Evolutionary conservation across 2,113 vertebrate genomes (phyloP).

Genomic region (Callaeas wilsoni): DNA sequence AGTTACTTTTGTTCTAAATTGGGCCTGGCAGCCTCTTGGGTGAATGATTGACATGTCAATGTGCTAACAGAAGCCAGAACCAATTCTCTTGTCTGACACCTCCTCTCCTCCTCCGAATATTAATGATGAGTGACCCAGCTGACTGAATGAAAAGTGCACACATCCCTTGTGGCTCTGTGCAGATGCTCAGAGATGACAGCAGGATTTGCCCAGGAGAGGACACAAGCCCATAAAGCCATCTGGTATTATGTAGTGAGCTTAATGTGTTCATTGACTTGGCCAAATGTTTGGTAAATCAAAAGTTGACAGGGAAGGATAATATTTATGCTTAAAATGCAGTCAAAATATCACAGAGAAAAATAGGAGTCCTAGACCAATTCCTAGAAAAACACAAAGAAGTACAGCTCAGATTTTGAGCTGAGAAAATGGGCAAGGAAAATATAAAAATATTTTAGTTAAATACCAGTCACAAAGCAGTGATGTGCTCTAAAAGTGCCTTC

Average conservation of each 20-base stretch:
- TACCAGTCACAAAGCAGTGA: neutral
- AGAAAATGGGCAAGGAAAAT: neutral
- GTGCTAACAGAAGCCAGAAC: constrained; percentile 42
- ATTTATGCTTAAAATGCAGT: neutral
- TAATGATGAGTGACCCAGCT: constrained; percentile 17
- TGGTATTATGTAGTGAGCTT: constrained; percentile 9
- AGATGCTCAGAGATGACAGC: constrained; percentile 58
- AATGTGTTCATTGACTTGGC: constrained; percentile 37
- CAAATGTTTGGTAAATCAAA: constrained; percentile 52
- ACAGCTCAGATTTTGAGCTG: neutral
- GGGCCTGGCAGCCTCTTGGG: constrained; percentile 36
- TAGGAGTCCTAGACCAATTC: neutral
- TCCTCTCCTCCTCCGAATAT: neutral
- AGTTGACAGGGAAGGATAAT: constrained; percentile 16
- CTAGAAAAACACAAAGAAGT: neutral
- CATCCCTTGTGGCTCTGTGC: neutral
- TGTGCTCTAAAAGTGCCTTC: neutral
- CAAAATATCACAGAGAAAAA: neutral
- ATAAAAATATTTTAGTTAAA: neutral
- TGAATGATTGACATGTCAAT: constrained; percentile 30
- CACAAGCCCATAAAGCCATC: constrained; percentile 24
- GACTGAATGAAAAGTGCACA: constrained; percentile 57
- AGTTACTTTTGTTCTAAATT: constrained; percentile 50
- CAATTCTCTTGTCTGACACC: constrained; percentile 34
- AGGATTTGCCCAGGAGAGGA: constrained; percentile 9